phyloP scores from a whole-genome alignment of 2,888 invertebrate genomes.

The Andrena chrysosceles region DNA sequence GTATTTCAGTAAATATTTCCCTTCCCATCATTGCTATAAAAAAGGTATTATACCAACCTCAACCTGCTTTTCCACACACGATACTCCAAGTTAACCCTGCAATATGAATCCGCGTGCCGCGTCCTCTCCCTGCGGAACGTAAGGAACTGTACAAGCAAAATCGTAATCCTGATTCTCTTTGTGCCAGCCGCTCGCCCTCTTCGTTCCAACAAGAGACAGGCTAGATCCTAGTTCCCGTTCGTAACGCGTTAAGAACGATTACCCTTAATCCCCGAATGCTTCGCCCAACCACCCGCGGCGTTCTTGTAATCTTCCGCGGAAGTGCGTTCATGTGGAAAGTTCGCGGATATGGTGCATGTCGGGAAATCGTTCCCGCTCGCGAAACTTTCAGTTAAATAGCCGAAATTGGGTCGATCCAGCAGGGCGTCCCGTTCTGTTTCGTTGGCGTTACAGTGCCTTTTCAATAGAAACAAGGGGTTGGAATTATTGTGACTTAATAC shows the following conservation, averaged over 20 bases:
- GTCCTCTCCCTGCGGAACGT: neutral
- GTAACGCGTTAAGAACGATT: constrained; percentile 16
- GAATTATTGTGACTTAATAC: too few relatives aligned
- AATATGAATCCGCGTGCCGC: neutral
- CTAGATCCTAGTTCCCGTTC: neutral
- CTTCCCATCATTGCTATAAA: neutral
- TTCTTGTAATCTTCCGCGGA: neutral
- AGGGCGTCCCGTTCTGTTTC: neutral
- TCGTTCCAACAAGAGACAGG: neutral
- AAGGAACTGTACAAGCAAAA: constrained; percentile 3
- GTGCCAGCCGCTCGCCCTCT: neutral
- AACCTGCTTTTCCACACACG: neutral
- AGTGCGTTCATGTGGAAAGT: neutral
- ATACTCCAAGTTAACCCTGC: neutral
- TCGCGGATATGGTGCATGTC: neutral
- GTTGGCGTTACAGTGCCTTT: neutral
- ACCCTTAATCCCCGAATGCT: constrained; percentile 15
- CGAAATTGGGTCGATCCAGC: neutral
- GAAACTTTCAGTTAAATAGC: neutral
- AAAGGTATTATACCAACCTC: neutral
- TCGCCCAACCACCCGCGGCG: neutral
- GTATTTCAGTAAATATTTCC: neutral
- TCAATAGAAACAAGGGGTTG: too few relatives aligned
- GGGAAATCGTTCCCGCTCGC: neutral
- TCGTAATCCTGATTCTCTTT: constrained; percentile 13